Percentiles rank a stretch among this genome's conserved stretches.
Evolutionary conservation across 2,797 vertebrate species (phyloP).

Genomic region (Muscicapa striata): DNA sequence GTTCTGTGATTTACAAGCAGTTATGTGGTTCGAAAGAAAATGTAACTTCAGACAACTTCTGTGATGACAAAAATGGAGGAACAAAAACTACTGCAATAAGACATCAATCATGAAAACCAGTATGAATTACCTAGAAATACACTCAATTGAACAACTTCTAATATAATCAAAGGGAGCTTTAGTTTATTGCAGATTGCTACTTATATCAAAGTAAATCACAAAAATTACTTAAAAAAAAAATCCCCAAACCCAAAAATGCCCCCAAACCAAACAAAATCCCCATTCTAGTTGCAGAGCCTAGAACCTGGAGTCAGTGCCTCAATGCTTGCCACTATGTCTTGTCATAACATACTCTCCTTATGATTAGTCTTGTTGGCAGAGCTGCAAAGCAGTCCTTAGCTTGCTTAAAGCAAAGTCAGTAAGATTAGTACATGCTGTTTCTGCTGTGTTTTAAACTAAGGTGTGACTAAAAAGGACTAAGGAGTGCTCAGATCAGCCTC

Average conservation of each 20-base stretch:
- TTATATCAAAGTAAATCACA: neutral
- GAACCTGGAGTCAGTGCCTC: fast-evolving
- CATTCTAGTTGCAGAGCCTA: neutral
- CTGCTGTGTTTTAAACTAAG: neutral
- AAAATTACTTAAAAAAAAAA: neutral
- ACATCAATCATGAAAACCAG: neutral
- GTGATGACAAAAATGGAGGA: neutral
- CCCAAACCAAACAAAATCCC: neutral
- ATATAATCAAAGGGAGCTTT: neutral
- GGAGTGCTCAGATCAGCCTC: neutral
- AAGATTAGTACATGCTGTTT: neutral
- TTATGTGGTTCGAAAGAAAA: neutral
- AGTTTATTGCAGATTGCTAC: neutral
- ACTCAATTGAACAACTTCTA: neutral
- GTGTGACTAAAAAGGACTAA: neutral
- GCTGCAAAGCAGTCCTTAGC: neutral
- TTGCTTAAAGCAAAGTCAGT: neutral
- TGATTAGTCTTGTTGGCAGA: neutral
- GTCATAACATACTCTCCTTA: neutral
- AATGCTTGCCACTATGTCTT: neutral
- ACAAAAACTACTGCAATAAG: neutral
- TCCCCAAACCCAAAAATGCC: neutral
- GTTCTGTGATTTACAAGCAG: neutral
- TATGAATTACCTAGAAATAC: neutral
- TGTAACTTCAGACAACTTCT: neutral